Evolutionary conservation across 2,888 invertebrate species (phyloP).

Genomic region (Callimorpha dominula): DNA sequence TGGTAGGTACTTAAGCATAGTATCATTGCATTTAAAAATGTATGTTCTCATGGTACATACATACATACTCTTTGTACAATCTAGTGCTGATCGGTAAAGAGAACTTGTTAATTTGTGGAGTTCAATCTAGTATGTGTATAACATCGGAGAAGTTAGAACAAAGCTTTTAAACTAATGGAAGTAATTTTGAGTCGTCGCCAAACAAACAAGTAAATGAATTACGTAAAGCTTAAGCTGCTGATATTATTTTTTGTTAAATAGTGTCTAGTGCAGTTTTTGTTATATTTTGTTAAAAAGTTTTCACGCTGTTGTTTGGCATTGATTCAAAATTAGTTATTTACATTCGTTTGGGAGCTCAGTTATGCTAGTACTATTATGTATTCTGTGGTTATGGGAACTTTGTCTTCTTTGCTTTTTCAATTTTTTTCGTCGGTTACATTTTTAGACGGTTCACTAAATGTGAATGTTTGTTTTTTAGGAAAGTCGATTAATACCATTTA

Average conservation of each 20-base stretch:
- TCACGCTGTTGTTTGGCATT: neutral
- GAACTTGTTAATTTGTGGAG: neutral
- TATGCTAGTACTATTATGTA: no score
- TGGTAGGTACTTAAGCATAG: no score
- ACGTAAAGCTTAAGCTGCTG: neutral
- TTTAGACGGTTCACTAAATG: neutral
- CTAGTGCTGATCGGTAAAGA: neutral
- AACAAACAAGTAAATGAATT: constrained; percentile 1
- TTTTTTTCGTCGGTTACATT: neutral
- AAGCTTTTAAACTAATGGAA: neutral
- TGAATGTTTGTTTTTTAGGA: neutral
- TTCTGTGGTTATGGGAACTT: neutral
- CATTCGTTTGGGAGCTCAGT: neutral
- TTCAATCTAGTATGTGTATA: neutral
- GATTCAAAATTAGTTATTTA: neutral
- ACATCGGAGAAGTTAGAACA: neutral
- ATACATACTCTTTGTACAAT: no score
- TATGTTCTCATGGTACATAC: neutral
- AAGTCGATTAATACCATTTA: no score
- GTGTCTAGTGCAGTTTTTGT: neutral
- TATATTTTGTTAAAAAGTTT: constrained; percentile 1
- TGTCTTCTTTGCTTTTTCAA: neutral
- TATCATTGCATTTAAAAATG: no score
- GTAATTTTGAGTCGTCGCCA: constrained; percentile 1
- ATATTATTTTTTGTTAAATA: neutral